These are phyloP conservation scores for Athalia circularis DNA, from an alignment of 2,888 invertebrate genomes.

Conservation along the genomic window DNA sequence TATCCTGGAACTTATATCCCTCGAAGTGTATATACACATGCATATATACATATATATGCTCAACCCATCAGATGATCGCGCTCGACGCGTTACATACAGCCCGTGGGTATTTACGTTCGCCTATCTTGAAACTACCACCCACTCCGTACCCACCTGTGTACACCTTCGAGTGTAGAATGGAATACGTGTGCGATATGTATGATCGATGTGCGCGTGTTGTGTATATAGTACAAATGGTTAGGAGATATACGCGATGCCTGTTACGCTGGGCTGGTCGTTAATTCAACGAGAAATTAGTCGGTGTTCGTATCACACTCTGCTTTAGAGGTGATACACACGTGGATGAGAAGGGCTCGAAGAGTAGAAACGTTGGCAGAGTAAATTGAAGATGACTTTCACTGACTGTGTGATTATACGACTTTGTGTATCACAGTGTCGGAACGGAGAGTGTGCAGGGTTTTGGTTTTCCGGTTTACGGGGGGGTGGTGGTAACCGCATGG, in stretches of 20 bases:
- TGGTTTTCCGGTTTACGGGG: too few relatives aligned
- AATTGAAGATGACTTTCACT: too few relatives aligned
- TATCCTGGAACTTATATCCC: too few relatives aligned
- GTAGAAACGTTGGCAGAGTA: too few relatives aligned
- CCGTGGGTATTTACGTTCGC: constrained; percentile 29
- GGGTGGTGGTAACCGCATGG: neutral
- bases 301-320: neutral
- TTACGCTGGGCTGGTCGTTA: constrained; percentile 1
- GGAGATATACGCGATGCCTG: neutral
- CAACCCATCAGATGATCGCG: neutral
- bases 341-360: too few relatives aligned
- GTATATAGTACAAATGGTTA: too few relatives aligned
- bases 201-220: too few relatives aligned
- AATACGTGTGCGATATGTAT: neutral
- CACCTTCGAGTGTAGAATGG: constrained; percentile 56
- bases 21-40: neutral
- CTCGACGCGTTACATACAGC: constrained; percentile 24
- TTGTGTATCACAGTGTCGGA: too few relatives aligned
- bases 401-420: too few relatives aligned
- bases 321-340: too few relatives aligned
- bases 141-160: neutral
- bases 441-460: too few relatives aligned
- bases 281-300: constrained; percentile 22
- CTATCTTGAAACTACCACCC: neutral
- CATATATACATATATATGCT: neutral